Percentiles rank a stretch among this genome's conserved stretches.
Evolutionary conservation across 1,140 invertebrate genomes (phyloP).

Genomic region (Tribolium madens): DNA sequence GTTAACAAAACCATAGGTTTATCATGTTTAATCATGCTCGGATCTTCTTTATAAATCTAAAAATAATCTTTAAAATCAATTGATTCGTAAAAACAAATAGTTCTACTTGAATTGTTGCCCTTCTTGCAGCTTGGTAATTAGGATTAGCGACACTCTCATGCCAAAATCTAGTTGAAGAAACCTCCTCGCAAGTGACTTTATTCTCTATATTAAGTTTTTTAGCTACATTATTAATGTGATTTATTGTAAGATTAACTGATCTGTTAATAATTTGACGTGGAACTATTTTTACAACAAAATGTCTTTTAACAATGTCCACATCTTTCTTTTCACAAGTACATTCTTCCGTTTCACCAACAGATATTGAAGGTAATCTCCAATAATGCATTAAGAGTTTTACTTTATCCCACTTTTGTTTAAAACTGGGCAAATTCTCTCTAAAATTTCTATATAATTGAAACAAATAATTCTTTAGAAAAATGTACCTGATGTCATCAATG

Average conservation of each 20-base stretch:
- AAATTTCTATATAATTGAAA: too few species aligned
- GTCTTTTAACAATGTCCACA: constrained; percentile 56
- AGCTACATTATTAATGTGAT: constrained; percentile 56
- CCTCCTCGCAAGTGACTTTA: constrained; percentile 57
- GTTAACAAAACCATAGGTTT: constrained; percentile 56
- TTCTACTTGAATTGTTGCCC: constrained; percentile 61
- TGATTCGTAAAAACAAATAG: background rate
- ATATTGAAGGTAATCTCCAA: constrained; percentile 62
- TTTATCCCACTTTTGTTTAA: constrained; percentile 61
- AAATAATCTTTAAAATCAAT: constrained; percentile 10
- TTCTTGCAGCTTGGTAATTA: constrained; percentile 61
- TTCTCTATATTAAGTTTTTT: constrained; percentile 59
- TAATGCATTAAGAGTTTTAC: constrained; percentile 63
- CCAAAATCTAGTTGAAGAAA: constrained; percentile 59
- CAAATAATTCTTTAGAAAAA: too few species aligned
- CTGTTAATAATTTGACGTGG: constrained; percentile 60
- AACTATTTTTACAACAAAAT: constrained; percentile 63
- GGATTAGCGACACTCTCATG: constrained; percentile 58
- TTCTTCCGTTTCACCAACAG: constrained; percentile 57
- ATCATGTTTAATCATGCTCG: constrained; percentile 63
- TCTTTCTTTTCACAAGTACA: constrained; percentile 62
- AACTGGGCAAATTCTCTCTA: constrained; percentile 58
- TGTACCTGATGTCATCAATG: constrained; percentile 58
- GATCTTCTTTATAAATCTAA: constrained; percentile 64
- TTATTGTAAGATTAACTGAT: constrained; percentile 47